Conservation (phyloP, 2,113 vertebrate genomes). For the Ictalurus furcatus region DNA sequence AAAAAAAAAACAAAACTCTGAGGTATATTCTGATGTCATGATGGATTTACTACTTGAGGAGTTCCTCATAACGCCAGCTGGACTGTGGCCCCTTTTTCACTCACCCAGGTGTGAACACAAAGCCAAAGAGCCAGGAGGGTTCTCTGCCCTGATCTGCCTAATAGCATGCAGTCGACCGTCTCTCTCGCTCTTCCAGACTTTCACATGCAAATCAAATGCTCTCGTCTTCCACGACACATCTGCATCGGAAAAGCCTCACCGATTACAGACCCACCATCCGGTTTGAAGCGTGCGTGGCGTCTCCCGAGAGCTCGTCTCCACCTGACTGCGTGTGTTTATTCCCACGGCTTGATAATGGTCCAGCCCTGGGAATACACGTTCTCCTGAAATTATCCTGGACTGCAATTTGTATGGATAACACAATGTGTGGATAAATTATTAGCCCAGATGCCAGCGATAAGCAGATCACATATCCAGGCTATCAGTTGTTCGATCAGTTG, state of each 20-base stretch:
- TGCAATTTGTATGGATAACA: neutral
- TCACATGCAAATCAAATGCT: neutral
- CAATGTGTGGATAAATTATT: neutral
- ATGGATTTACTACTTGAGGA: too few relatives aligned
- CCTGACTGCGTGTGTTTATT: neutral
- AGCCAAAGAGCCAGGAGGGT: neutral
- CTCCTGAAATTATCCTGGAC: neutral
- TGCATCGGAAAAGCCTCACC: neutral
- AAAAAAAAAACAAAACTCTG: neutral
- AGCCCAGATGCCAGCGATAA: neutral
- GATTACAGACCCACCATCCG: neutral
- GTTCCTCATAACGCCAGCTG: neutral
- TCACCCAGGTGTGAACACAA: slow-evolving; percentile 25
- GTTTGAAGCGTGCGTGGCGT: neutral
- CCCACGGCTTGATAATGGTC: neutral
- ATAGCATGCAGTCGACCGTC: neutral
- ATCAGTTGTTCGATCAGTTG: neutral
- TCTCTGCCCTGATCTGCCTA: neutral
- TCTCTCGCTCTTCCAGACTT: neutral
- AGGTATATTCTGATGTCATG: neutral
- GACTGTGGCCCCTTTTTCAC: neutral
- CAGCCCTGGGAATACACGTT: too few relatives aligned
- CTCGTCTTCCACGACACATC: neutral
- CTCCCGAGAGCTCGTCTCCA: neutral
- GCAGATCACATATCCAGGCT: neutral